phyloP scores from a whole-genome alignment of 2,888 invertebrate species.

The Pecten maximus region DNA sequence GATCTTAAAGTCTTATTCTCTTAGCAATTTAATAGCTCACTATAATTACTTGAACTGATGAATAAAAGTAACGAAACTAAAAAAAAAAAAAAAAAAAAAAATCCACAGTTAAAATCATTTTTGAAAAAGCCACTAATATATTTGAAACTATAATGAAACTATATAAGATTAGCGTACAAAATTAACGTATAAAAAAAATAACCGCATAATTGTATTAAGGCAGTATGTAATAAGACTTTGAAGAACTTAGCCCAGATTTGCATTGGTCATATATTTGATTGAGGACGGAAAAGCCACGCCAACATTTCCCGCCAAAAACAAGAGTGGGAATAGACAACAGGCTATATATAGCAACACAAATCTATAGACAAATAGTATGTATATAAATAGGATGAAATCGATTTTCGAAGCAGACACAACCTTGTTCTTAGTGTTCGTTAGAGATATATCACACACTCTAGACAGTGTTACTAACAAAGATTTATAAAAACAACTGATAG shows the following conservation, averaged over 20 bases:
- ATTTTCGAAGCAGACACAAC: constrained; percentile 20
- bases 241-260: background rate
- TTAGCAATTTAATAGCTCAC: background rate
- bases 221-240: background rate
- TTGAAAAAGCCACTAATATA: background rate
- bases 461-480: background rate
- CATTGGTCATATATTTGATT: constrained; percentile 16
- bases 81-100: background rate
- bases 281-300: constrained; percentile 30
- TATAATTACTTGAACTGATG: background rate
- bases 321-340: constrained; percentile 33
- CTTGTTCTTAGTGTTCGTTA: background rate
- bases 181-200: background rate
- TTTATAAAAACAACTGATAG: background rate
- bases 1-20: background rate
- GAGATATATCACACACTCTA: constrained; percentile 15
- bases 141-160: background rate
- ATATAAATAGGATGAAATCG: background rate
- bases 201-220: background rate
- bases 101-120: background rate
- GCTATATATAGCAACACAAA: constrained; percentile 29
- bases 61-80: background rate
- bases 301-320: constrained; percentile 28
- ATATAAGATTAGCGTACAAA: background rate
- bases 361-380: background rate